Evolutionary conservation across 37 sponge, comb jelly and placozoan genomes (phyloP), one percentile per base, ranked within the genome.

Genomic region (Beroe ovata): DNA sequence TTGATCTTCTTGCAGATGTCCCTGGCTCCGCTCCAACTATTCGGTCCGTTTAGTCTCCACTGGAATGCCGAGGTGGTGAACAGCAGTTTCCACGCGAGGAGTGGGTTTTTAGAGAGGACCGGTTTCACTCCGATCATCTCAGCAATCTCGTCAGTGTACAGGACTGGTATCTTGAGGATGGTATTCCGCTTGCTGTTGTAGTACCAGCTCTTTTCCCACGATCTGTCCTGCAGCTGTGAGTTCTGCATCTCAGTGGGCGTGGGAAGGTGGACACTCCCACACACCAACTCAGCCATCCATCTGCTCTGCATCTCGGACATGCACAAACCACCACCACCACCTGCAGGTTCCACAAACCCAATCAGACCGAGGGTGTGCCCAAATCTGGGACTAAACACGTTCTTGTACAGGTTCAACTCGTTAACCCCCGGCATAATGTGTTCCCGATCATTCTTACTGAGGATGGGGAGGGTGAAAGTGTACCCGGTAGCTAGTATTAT

Each of bases 281-380:
- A 60, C 89, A 88, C 93, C 29, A 96, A 89, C 88, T 92, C 92
- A 0, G 95, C 94, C 23, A 90, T 90, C 94, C 94, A 94, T 88
- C 97, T 77, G 21, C 93, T 71, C 89, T 96, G 97, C 29, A 94
- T 64, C 90, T 96, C 97, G 26, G 94, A 88, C 58, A 93, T 91
- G 36, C 90, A 88, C 26, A 77, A 25, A 30, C 90, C 92, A 2
- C 94, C 89, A 32, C 94, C 92, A 0, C 96, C 96, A 35, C 92
- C 91, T 0, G 93, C 64, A n/a, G 97, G 97, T 0, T 95, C 91
- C 0, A 92, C 94, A 30, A 90, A 91, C 22, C 97, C 97, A 35
- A 96, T 64, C 71, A 94, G 93, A 0, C 93, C 95, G 64, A 96
- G 59, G 21, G 91, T 81, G 0, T 93, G 95, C 34, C 94, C 97